A percentile compares a stretch with the other conserved stretches of the same genome.
Conservation (phyloP, 2,888 invertebrate species). For the Agrilus biguttatus region DNA sequence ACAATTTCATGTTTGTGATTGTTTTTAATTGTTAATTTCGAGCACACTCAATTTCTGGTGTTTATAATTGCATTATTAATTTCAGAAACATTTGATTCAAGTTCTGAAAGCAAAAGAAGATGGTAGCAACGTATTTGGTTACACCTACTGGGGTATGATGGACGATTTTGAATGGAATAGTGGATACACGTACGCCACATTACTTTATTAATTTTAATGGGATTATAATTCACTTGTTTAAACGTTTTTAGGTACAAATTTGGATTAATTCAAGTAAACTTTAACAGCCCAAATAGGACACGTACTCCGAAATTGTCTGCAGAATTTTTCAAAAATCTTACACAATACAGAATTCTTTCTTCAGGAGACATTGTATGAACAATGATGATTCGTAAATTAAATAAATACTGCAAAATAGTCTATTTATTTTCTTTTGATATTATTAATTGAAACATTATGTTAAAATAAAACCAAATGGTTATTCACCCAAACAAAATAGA, state of each 20-base stretch:
- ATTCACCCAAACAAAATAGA: too few species aligned
- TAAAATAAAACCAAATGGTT: too few species aligned
- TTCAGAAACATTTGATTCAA: too few species aligned
- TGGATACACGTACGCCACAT: slow-evolving; percentile 53
- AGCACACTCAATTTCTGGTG: too few species aligned
- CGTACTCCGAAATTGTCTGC: slow-evolving; percentile 49
- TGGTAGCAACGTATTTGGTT: slow-evolving; percentile 42
- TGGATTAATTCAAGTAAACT: slow-evolving; percentile 54
- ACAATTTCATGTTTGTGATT: too few species aligned
- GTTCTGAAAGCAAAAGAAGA: slow-evolving; percentile 32
- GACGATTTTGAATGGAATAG: slow-evolving; percentile 64
- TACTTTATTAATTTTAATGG: background rate
- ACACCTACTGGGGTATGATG: slow-evolving; percentile 57
- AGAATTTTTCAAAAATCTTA: slow-evolving; percentile 35
- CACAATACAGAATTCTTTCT: slow-evolving; percentile 20
- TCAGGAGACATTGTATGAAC: too few species aligned
- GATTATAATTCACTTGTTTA: background rate
- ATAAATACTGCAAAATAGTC: too few species aligned
- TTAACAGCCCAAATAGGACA: slow-evolving; percentile 37
- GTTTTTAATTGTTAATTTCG: too few species aligned
- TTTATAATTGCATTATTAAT: too few species aligned
- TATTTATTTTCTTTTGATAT: too few species aligned
- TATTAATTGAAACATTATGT: too few species aligned
- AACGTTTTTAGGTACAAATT: slow-evolving; percentile 41
- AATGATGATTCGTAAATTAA: too few species aligned